phyloP scores from a whole-genome alignment of 2,888 invertebrate species.

The Nomada lathburiana region DNA sequence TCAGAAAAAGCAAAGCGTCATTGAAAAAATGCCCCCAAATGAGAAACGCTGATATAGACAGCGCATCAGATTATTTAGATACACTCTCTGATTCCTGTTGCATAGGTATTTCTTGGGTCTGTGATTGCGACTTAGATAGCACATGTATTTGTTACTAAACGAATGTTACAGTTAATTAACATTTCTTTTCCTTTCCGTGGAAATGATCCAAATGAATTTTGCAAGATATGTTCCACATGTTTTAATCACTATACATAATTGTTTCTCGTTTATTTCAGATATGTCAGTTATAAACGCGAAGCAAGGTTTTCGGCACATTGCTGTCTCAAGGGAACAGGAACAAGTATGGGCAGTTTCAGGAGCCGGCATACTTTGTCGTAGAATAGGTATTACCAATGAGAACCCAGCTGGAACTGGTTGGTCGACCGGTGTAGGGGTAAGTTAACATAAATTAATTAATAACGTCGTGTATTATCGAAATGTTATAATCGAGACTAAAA shows the following conservation, averaged over 20 bases:
- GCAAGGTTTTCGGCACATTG: constrained; percentile 89
- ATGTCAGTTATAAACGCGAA: constrained; percentile 80
- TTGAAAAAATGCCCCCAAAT: constrained; percentile 37
- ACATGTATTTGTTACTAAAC: not conserved
- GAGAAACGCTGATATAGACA: constrained; percentile 54
- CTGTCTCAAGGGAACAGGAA: constrained; percentile 86
- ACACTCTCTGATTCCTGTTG: constrained; percentile 41
- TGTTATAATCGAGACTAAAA: constrained; percentile 11
- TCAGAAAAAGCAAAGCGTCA: constrained; percentile 21
- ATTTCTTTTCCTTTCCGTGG: not conserved
- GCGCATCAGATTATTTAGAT: constrained; percentile 46
- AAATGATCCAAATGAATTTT: not conserved
- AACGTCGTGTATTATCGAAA: not conserved
- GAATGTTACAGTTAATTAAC: not conserved
- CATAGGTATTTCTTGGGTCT: constrained; percentile 52
- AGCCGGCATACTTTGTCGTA: constrained; percentile 89
- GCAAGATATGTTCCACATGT: too few relatives aligned
- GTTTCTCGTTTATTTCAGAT: constrained; percentile 68
- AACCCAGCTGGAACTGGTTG: constrained; percentile 92
- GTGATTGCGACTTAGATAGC: constrained; percentile 11
- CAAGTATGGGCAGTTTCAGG: constrained; percentile 92
- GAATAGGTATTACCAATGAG: constrained; percentile 90
- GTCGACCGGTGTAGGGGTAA: constrained; percentile 89
- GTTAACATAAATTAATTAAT: constrained; percentile 58
- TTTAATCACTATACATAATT: not conserved